Evolutionary conservation across 1,140 invertebrate species (phyloP).

Genomic region (Helicoverpa zea): DNA sequence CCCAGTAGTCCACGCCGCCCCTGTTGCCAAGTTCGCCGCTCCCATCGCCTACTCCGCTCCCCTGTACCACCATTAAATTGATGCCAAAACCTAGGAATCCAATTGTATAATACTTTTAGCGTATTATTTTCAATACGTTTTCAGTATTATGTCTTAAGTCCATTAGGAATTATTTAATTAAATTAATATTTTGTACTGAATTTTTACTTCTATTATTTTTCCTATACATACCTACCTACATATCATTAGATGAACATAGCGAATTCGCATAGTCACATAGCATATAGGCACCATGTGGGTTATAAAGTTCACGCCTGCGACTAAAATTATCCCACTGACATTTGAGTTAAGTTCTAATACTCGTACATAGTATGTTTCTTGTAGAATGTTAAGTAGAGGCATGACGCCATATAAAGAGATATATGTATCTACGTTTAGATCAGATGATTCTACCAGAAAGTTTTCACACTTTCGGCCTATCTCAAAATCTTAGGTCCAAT

Average conservation of each 20-base stretch:
- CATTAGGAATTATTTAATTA: constrained; percentile 62
- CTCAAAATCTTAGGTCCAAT: no score
- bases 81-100: constrained; percentile 69
- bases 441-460: neutral
- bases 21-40: constrained; percentile 60
- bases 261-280: no score
- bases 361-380: neutral
- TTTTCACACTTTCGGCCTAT: no score
- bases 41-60: constrained; percentile 62
- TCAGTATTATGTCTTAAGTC: constrained; percentile 47
- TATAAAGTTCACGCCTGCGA: constrained; percentile 34
- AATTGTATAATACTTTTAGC: constrained; percentile 43
- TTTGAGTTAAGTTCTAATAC: neutral
- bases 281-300: neutral
- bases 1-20: constrained; percentile 62
- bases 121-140: constrained; percentile 57
- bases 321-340: constrained; percentile 35
- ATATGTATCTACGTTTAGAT: neutral
- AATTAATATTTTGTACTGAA: constrained; percentile 67
- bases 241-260: neutral
- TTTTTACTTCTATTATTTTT: constrained; percentile 45
- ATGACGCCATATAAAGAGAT: no score
- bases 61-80: constrained; percentile 75
- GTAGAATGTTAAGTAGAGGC: neutral
- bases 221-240: neutral